Base-by-base conservation (phyloP, 1,140 invertebrate genomes). In the Ephestia elutella region DNA sequence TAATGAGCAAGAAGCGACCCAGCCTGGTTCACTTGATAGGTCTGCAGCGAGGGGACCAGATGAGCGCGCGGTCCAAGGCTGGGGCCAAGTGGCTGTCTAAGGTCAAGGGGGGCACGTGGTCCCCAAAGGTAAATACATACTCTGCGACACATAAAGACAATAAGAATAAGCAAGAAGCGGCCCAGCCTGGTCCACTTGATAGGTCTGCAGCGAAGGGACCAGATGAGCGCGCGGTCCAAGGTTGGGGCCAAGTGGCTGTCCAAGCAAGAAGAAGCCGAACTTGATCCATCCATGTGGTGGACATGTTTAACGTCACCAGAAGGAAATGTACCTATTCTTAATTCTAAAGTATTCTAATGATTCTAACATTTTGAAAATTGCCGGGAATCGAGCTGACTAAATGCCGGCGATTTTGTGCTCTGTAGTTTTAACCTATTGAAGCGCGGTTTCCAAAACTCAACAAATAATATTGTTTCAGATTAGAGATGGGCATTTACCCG, bases 51-150 rank as follows among this genome's bases (percentile, higher is more conserved):
- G 82, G 90, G 56, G 90, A 90, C 49, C 92, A 94, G 70, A 89
- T 95, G 75, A 95, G 94, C 67, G 93, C 95, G 5, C 90, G 94
- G 49, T 93, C 94, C 0, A 96, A 95, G 83, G 94, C 95, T 77
- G 95, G 94, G 4, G 93, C 94, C 49, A 96, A 95, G 74, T 96
- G 95, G 95, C 83, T 96, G 59, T 93, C 94, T 5, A 96, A 95
- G 85, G 94, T 96, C 57, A 95, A 95, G 75, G 95, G 80, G 93
- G 92, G 67, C 93, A 94, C 79, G 92, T 94, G n/a, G 93, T 90
- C 8, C 94, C 94, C 18, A 95, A 94, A 89, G 91, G 91, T 91
- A 73, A 65, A 35, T 56, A 58, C 57, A 44, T 54, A 53, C n/a
- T n/a, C 28, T 56, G 25, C 8, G 8, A 28, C 25, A 28, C 25